phyloP scores from a whole-genome alignment of 2,888 invertebrate species.

The Leucoptera coffeella region DNA sequence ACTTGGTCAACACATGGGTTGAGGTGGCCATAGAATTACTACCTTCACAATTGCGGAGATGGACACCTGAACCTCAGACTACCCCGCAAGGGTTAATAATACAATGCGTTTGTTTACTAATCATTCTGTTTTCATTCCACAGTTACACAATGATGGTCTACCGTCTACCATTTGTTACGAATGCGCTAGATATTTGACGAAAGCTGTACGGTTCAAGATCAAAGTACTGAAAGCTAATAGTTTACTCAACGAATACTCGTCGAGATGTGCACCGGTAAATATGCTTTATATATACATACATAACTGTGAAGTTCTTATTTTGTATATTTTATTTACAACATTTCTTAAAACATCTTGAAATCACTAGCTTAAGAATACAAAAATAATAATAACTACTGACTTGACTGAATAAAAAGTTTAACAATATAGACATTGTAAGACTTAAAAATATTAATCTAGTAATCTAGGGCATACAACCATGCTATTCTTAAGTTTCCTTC shows the following conservation, averaged over 20 bases:
- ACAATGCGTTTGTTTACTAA: neutral
- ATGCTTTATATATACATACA: neutral
- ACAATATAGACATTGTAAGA: no score
- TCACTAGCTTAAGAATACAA: no score
- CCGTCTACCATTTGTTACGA: constrained; percentile 29
- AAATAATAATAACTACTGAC: neutral
- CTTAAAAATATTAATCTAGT: no score
- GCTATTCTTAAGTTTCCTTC: no score
- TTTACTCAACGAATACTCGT: constrained; percentile 23
- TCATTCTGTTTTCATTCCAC: constrained; percentile 12
- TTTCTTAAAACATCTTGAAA: neutral
- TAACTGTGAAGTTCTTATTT: neutral
- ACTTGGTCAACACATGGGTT: no score
- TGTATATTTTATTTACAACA: no score
- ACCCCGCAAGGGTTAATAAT: no score
- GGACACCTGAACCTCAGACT: no score
- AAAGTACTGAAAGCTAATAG: constrained; percentile 21
- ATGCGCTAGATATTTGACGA: constrained; percentile 17
- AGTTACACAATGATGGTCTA: constrained; percentile 22
- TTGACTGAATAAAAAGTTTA: no score
- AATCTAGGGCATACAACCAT: no score
- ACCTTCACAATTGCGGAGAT: no score
- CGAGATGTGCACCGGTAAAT: constrained; percentile 32
- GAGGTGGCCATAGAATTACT: no score
- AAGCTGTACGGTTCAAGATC: constrained; percentile 20